Evolutionary conservation across 2,797 vertebrate genomes (phyloP), one percentile per base, ranked within the genome.

Genomic region (Hybognathus amarus): DNA sequence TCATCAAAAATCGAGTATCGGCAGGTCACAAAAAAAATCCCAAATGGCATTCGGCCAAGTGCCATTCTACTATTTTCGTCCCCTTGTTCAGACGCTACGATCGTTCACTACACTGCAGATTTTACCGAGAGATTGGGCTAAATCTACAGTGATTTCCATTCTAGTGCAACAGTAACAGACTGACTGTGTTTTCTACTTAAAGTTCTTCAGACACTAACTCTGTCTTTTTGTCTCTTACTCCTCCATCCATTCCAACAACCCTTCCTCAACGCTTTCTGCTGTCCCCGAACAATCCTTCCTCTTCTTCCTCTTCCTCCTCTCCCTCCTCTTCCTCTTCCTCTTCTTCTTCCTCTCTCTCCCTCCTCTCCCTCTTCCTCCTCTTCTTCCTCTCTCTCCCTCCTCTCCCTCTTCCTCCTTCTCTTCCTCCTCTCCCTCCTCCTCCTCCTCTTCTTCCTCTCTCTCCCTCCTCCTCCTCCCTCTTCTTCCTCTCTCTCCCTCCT

Each of bases 381-480:
- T 42, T 42, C 9, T 3, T 40, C 40, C 0, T 40, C n/a, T n/a
- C n/a, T n/a, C n/a, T n/a, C n/a, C 8, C 0, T 38, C 38, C 8
- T 38, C 38, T 11, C 3, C 40, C 10, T 3, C 40, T 2, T 10
- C 38, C 9, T 10, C 30, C 8, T 9, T 6, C 36, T 38, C 7
- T 1, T 38, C 38, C 7, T 38, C 38, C 1, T 38, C 6, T 7
- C 10, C 40, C 2, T 40, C 38, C 2, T 10, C 8, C 2, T 40
- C 38, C 2, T 40, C 8, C 0, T 40, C 2, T 1, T 40, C 40
- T 2, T 10, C 40, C 0, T 10, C n/a, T n/a, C n/a, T n/a, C 2
- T 2, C 2, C 40, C 2, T 40, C 38, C 0, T 9, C 40, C 0
- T 40, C 40, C 8, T 9, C n/a, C 40, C 2, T 40, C 9, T 0